Conservation (phyloP, 1,140 invertebrate species). For the Drosophila guanche region DNA sequence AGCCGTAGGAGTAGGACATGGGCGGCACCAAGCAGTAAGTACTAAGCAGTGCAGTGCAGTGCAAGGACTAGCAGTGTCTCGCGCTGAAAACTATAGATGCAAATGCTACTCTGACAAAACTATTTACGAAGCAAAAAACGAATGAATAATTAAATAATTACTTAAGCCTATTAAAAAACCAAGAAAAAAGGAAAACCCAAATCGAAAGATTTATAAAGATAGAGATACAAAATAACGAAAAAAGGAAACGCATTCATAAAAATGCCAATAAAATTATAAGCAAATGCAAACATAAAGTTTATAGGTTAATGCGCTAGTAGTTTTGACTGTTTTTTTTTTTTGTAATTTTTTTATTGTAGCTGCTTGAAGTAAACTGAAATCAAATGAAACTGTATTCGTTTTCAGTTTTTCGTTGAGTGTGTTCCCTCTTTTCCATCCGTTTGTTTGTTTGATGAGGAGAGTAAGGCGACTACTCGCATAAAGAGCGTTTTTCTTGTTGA, state of each 20-base stretch:
- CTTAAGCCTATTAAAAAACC: constrained; percentile 45
- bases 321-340: constrained; percentile 58
- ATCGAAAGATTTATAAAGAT: neutral
- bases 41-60: constrained; percentile 4
- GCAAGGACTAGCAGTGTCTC: constrained; percentile 19
- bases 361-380: constrained; percentile 52
- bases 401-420: constrained; percentile 38
- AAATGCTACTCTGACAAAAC: constrained; percentile 22
- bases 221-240: no score
- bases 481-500: constrained; percentile 74
- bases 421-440: constrained; percentile 15
- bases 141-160: constrained; percentile 33
- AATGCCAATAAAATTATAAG: constrained; percentile 20
- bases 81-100: constrained; percentile 12
- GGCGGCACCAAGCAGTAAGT: constrained; percentile 28
- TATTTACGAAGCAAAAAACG: constrained; percentile 28
- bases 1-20: no score
- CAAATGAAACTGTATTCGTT: constrained; percentile 19
- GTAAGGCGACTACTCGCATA: constrained; percentile 29
- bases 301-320: constrained; percentile 70
- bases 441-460: constrained; percentile 18
- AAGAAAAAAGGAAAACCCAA: constrained; percentile 9
- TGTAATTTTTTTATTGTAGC: constrained; percentile 70
- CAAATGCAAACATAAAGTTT: constrained; percentile 37
- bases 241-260: constrained; percentile 6